These are phyloP conservation scores for Lasiommata megera DNA, from an alignment of 2,888 invertebrate species.

Conservation along the genomic window DNA sequence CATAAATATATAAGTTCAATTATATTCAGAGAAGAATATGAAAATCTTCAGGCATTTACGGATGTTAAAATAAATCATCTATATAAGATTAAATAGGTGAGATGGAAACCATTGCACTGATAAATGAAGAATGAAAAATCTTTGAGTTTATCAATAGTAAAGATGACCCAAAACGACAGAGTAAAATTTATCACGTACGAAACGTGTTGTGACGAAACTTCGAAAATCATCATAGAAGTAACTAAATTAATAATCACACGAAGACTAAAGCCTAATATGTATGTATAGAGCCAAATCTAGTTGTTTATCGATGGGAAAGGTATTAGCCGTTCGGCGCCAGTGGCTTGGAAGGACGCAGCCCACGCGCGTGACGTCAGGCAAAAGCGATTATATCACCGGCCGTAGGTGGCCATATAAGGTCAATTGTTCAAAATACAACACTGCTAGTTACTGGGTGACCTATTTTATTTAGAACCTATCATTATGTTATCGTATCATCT, in stretches of 20 bases:
- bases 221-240: neutral
- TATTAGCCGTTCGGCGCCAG: conserved; percentile 48
- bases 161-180: too few relatives aligned
- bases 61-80: too few relatives aligned
- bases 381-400: conserved; percentile 74
- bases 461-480: conserved; percentile 29
- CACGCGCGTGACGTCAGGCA: conserved; percentile 61
- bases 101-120: too few relatives aligned
- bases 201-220: neutral
- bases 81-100: too few relatives aligned
- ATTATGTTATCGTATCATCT: conserved; percentile 12
- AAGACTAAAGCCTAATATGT: conserved; percentile 17
- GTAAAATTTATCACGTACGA: too few relatives aligned
- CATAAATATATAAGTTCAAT: too few relatives aligned
- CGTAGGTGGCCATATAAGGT: conserved; percentile 80
- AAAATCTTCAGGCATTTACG: too few relatives aligned
- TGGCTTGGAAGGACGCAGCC: conserved; percentile 67
- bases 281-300: conserved; percentile 20
- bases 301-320: conserved; percentile 39
- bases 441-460: conserved; percentile 37
- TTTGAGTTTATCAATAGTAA: too few relatives aligned
- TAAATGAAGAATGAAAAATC: too few relatives aligned
- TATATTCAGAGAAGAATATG: too few relatives aligned
- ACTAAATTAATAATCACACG: neutral
- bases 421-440: conserved; percentile 63